phyloP scores from a whole-genome alignment of 2,113 vertebrate species.

The Myxocyprinus asiaticus region DNA sequence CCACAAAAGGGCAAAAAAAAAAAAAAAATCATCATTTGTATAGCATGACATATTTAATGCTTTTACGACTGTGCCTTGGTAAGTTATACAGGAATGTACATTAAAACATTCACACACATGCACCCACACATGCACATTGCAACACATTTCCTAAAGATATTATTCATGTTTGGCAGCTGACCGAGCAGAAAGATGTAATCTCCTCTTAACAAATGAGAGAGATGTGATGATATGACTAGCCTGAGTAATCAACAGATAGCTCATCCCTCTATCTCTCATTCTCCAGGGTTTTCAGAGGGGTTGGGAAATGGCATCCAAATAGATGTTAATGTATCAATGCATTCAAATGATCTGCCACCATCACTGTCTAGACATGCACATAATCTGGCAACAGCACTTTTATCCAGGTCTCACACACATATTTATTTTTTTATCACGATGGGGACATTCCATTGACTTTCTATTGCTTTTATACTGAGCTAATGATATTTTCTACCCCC shows the following conservation, averaged over 20 bases:
- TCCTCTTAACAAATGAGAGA: conserved; percentile 49
- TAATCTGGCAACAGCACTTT: conserved; percentile 23
- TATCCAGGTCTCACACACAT: neutral
- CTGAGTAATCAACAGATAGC: conserved; percentile 45
- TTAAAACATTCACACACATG: neutral
- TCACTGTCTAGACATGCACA: conserved; percentile 19
- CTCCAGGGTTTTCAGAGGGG: conserved; percentile 1
- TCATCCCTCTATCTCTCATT: conserved; percentile 11
- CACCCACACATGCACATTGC: conserved; percentile 8
- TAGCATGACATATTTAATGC: neutral
- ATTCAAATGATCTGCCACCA: conserved; percentile 31
- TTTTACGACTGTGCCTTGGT: too few species aligned
- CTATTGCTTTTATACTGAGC: too few species aligned
- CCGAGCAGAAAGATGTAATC: conserved; percentile 57
- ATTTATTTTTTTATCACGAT: too few species aligned
- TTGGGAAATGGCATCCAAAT: conserved; percentile 11
- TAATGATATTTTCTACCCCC: too few species aligned
- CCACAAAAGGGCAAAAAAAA: neutral
- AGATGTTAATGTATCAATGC: conserved; percentile 23
- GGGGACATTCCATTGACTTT: too few species aligned
- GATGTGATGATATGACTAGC: conserved; percentile 47
- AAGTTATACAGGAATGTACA: too few species aligned
- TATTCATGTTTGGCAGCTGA: conserved; percentile 57
- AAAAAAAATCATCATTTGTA: neutral
- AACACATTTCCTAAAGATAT: conserved; percentile 44